Evolutionary conservation across 2,113 vertebrate genomes (phyloP), one percentile per base, ranked within the genome.

Genomic region (Callorhinus ursinus): DNA sequence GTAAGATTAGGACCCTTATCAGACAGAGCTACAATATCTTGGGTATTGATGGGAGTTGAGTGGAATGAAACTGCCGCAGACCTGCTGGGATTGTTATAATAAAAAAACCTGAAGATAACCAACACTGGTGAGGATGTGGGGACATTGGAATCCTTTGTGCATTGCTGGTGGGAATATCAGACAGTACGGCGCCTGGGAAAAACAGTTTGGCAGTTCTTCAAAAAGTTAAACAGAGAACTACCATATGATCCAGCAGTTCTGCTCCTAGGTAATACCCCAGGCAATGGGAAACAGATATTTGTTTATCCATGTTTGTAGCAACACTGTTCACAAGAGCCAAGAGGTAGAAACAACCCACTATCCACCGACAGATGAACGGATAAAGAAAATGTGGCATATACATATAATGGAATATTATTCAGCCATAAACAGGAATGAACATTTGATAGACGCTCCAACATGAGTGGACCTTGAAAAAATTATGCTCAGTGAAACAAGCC

Each of bases 251-350:
- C 12, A 21, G 53, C 19, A 46, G 1, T 31, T 36, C 87, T 2
- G 24, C 31, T n/a, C 13, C 7, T 55, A 61, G 83, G 33, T 15
- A 5, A 46, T 7, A 46, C 53, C 11, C n/a, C 9, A 33, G 71
- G 51, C 33, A 55, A 69, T 6, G 12, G 42, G 69, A 53, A 28
- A 22, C 0, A 12, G 85, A 15, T 61, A 4, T 59, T 5, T 16
- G 5, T 14, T 57, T 3, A 16, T 6, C 4, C 0, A 2, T 6
- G n/a, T 59, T 61, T 31, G 15, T 0, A 24, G 51, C 15, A 33
- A 26, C 26, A 8, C 42, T 13, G 18, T n/a, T 69, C 31, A 39
- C 31, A 6, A 4, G 2, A 28, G 31, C 71, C 9, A 22, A 77
- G 26, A 67, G 61, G 26, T 15, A 0, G 46, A 69, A 5, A 22